Percentiles rank a stretch among this genome's conserved stretches.
Conservation (phyloP, 2,888 invertebrate genomes). For the Ennomos quercinarius region DNA sequence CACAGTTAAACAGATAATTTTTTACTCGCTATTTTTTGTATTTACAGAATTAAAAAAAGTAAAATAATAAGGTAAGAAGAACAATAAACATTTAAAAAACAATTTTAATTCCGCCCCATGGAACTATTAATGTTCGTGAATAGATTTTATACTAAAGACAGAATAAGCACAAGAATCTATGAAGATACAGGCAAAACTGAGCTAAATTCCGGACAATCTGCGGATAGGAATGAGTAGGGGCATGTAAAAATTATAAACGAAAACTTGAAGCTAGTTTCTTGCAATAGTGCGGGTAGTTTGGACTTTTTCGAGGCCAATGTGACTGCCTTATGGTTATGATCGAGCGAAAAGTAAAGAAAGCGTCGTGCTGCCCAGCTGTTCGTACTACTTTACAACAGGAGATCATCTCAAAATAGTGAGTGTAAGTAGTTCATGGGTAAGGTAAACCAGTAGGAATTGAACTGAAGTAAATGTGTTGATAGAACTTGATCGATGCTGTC, state of each 20-base stretch:
- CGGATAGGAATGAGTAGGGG: slow-evolving; percentile 32
- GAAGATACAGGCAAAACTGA: slow-evolving; percentile 29
- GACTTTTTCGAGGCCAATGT: slow-evolving; percentile 38
- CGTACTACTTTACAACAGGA: slow-evolving; percentile 2
- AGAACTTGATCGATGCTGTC: slow-evolving; percentile 37
- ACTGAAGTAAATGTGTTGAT: slow-evolving; percentile 34
- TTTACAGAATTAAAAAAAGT: slow-evolving; percentile 77
- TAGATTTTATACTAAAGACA: slow-evolving; percentile 23
- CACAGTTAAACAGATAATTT: slow-evolving; percentile 91
- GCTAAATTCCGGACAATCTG: slow-evolving; percentile 35
- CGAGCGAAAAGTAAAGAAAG: slow-evolving; percentile 54
- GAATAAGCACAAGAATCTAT: slow-evolving; percentile 35
- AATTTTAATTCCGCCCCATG: slow-evolving; percentile 39
- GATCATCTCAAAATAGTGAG: slow-evolving; percentile 17
- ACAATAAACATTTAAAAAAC: slow-evolving; percentile 27
- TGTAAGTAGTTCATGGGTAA: slow-evolving; percentile 18
- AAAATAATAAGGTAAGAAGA: slow-evolving; percentile 60
- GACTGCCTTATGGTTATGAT: slow-evolving; percentile 27
- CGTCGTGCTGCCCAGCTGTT: slow-evolving; percentile 49
- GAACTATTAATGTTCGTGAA: slow-evolving; percentile 24
- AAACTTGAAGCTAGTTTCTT: slow-evolving; percentile 47
- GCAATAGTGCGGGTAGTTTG: slow-evolving; percentile 45
- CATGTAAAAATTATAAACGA: slow-evolving; percentile 45
- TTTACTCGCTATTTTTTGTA: slow-evolving; percentile 87
- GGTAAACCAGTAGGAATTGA: slow-evolving; percentile 17